A percentile compares a stretch with the other conserved stretches of the same genome.
These are phyloP conservation scores for Galaxias olidus DNA, from an alignment of 2,797 vertebrate species.

Conservation along the genomic window DNA sequence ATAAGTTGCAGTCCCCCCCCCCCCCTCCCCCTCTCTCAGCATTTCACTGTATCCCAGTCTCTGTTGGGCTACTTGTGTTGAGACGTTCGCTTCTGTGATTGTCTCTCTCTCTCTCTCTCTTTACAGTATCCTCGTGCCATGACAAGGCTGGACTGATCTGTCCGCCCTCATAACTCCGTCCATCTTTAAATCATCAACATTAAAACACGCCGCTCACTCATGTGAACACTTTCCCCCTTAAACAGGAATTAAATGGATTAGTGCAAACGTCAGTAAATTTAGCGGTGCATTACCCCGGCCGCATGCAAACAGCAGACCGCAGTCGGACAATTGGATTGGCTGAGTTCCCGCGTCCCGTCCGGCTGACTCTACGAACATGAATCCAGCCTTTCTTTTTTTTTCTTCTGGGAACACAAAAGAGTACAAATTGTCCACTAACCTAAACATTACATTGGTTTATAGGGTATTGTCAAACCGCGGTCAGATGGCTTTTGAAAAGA, in stretches of 20 bases:
- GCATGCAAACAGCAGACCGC: constrained; percentile 64
- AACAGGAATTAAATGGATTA: constrained; percentile 81
- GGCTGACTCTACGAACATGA: constrained; percentile 47
- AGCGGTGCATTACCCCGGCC: constrained; percentile 61
- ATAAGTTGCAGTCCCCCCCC: constrained; percentile 10
- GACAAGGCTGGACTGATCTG: constrained; percentile 28
- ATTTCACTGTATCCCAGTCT: too few species aligned
- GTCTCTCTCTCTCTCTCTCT: too few species aligned
- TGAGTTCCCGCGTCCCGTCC: constrained; percentile 39
- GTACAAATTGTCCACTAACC: background rate
- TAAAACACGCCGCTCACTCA: constrained; percentile 68
- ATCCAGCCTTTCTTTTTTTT: constrained; percentile 11
- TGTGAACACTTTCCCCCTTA: constrained; percentile 70
- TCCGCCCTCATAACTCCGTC: constrained; percentile 61
- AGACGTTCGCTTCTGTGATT: too few species aligned
- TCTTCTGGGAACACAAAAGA: background rate
- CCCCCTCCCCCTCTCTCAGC: too few species aligned
- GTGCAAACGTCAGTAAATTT: constrained; percentile 75
- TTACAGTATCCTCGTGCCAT: too few species aligned
- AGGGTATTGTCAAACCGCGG: too few species aligned
- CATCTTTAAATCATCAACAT: constrained; percentile 73
- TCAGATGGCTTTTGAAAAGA: too few species aligned
- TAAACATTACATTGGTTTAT: too few species aligned
- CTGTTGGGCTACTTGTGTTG: too few species aligned
- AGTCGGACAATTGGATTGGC: constrained; percentile 61